Base-by-base conservation (phyloP, 2,113 vertebrate genomes). In the Gobiocypris rarus region DNA sequence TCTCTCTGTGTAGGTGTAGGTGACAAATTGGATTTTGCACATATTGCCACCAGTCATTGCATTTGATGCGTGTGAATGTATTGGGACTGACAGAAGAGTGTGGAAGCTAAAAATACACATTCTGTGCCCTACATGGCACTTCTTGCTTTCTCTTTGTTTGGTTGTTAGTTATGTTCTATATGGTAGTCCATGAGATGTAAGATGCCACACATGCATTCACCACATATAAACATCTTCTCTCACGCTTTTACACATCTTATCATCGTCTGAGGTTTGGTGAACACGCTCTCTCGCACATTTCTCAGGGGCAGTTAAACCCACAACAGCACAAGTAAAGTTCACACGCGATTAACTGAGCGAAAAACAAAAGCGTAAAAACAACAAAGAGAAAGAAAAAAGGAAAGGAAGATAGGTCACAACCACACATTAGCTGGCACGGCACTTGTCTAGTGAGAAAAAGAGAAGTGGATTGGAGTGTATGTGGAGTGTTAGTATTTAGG, bases 401-500 rank as follows among this genome's bases (percentile, higher is more conserved):
- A 71, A 79, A 83, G 75, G 67, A 79, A 91, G 92, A 91, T 90
- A 87, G 90, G 90, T 90, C 91, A 88, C 87, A 88, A 86, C 89
- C 87, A 89, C 91, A 90, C 91, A 90, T 87, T 91, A 92, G 89
- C 86, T 89, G 92, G 90, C 87, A 87, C 76, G 90, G 89, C 89
- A 93, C 93, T 89, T 89, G 87, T 89, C 88, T 86, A 81, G 89
- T 78, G 89, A 83, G 69, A 86, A 87, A 90, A 89, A 85, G 83
- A 90, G 84, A 89, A 91, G 90, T 56, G 75, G 74, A 19, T 89
- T 90, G 94, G 93, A 94, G 95, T 95, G 89, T 89, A 83, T 91
- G 89, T 86, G 28, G 2, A 50, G 75, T 83, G 41, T 63, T 50
- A 70, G 70, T 79, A 82, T 67, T 80, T 17, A 61, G 69, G 24